A percentile compares a stretch with the other conserved stretches of the same genome.
phyloP scores from a whole-genome alignment of 2,797 vertebrate species.

The Brotula barbata region DNA sequence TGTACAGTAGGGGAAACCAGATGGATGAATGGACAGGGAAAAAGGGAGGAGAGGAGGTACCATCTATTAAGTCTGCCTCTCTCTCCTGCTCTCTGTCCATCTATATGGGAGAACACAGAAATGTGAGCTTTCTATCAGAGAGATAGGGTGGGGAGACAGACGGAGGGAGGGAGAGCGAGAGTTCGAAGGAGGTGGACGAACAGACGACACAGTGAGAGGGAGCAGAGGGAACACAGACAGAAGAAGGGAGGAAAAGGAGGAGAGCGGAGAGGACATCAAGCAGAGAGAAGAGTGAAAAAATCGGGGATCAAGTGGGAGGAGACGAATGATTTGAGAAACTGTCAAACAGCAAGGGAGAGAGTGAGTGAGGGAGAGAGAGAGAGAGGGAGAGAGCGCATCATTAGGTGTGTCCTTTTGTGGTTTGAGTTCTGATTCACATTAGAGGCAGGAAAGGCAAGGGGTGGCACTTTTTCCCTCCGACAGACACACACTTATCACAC shows the following conservation, averaged over 20 bases:
- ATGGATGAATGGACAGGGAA: slow-evolving; percentile 17
- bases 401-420: slow-evolving; percentile 40
- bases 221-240: slow-evolving; percentile 50
- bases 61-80: slow-evolving; percentile 41
- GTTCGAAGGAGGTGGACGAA: slow-evolving; percentile 54
- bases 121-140: slow-evolving; percentile 71
- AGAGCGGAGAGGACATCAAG: slow-evolving; percentile 21
- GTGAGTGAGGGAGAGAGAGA: slow-evolving; percentile 23
- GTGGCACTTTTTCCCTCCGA: slow-evolving; percentile 30
- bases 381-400: slow-evolving; percentile 14
- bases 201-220: slow-evolving; percentile 52
- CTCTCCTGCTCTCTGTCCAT: slow-evolving; percentile 38
- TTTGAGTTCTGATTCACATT: slow-evolving; percentile 50
- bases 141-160: slow-evolving; percentile 30
- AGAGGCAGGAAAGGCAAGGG: slow-evolving; percentile 32
- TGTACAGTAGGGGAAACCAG: slow-evolving; percentile 8
- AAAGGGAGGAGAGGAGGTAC: slow-evolving; percentile 23
- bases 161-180: slow-evolving; percentile 37
- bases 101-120: slow-evolving; percentile 53
- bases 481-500: slow-evolving; percentile 31
- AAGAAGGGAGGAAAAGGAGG: slow-evolving; percentile 22
- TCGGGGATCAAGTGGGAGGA: slow-evolving; percentile 21
- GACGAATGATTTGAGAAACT: slow-evolving; percentile 16
- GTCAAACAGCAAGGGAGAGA: slow-evolving; percentile 30
- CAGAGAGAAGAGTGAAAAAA: slow-evolving; percentile 13